Base-by-base conservation (phyloP, 2,888 invertebrate genomes). In the Trissoscelio sp. region DNA sequence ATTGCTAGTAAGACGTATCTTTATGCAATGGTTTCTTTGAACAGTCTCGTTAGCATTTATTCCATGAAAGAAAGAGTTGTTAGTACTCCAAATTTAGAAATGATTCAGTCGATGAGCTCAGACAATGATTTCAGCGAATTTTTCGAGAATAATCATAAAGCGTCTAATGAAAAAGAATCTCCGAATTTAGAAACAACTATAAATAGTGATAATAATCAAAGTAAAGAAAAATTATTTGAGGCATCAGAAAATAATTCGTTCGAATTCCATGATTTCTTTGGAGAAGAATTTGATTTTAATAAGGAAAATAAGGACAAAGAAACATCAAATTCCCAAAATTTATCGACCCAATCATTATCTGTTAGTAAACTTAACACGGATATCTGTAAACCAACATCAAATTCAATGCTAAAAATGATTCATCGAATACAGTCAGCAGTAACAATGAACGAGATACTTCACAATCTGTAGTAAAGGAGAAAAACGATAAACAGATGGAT, bases 31-130 rank as follows among this genome's bases (percentile, higher is more conserved):
- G 88, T 91, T 22, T 87, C 89, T 5, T 81, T 85, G 0, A 86
- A 87, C 7, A 90, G 88, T 83, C 82, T 92, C 18, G 66, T 91
- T 31, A 89, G 86, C 11, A 86, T 91, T 60, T 92, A 91, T 75
- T 86, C 88, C 1, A 86, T 87, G 11, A 87, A 87, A 55, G 86
- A 85, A 7, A 85, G 86, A 22, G 72, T 90, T 34, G 83, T 88
- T 18, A 85, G 80, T 42, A 88, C 88, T 0, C 48, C 69, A 20
- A 64, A 80, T 34, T 58, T 82, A 9, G 37, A 69, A 14, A 28
- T 48, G 3, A 67, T 79, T 42, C 67, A 69, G 9, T 48, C 53
- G 0, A 9, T 12, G 0, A 44, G 12, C 0, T 31, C 22, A 4
- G 18, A 20, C 1, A 22, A 58, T 14, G 37, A 51, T 22, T 51